phyloP scores from a whole-genome alignment of 1,140 invertebrate genomes.

The Sminthurides bifidus region DNA sequence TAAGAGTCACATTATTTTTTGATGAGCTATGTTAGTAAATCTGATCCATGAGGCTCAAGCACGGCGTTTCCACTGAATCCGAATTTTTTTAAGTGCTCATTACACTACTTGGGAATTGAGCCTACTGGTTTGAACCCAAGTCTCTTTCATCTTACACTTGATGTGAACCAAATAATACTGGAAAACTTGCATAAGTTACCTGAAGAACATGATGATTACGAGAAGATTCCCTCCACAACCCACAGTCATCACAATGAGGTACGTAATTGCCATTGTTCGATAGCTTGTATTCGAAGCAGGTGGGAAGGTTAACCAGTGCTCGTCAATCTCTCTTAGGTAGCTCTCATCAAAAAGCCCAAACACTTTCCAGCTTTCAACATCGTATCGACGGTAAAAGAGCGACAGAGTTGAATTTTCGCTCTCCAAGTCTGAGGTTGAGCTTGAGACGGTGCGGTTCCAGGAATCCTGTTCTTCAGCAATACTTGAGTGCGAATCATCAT shows the following conservation, averaged over 20 bases:
- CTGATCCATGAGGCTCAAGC: too few species aligned
- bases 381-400: not conserved
- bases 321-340: not conserved
- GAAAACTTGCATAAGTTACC: not conserved
- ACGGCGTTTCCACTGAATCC: too few species aligned
- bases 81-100: too few species aligned
- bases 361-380: not conserved
- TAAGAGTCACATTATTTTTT: not conserved
- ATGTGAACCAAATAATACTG: too few species aligned
- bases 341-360: not conserved
- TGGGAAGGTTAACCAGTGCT: not conserved
- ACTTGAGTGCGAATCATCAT: too few species aligned
- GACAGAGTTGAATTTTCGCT: not conserved
- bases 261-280: not conserved
- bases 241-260: not conserved
- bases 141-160: too few species aligned
- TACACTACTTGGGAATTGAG: too few species aligned
- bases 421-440: too few species aligned
- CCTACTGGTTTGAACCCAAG: too few species aligned
- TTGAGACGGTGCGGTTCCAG: too few species aligned
- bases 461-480: too few species aligned
- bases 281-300: not conserved
- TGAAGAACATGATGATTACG: not conserved
- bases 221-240: not conserved
- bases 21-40: not conserved